A percentile compares a stretch with the other conserved stretches of the same genome.
Conservation (phyloP, 2,888 invertebrate genomes). For the Caenorhabditis virilis region DNA sequence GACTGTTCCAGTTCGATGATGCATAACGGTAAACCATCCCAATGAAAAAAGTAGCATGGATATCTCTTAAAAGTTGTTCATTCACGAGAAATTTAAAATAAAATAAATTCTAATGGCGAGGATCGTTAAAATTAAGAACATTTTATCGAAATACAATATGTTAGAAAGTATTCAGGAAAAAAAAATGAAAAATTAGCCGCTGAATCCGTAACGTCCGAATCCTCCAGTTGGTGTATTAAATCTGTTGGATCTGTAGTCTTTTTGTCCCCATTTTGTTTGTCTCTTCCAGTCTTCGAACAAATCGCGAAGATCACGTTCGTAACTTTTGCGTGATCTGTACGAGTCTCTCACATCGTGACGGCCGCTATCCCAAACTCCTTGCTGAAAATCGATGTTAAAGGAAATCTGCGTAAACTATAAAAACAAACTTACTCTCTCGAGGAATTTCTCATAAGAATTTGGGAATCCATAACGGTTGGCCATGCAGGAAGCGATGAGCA, state of each 20-base stretch:
- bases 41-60: too few species aligned
- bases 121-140: too few species aligned
- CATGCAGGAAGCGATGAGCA: conserved; percentile 16
- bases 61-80: too few species aligned
- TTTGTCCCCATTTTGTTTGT: conserved; percentile 29
- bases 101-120: too few species aligned
- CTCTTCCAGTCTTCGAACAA: conserved; percentile 29
- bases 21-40: too few species aligned
- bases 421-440: conserved; percentile 37
- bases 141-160: too few species aligned
- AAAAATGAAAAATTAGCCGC: conserved; percentile 3
- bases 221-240: conserved; percentile 22
- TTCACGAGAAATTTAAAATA: too few species aligned
- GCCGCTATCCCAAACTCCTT: conserved; percentile 31
- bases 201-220: conserved; percentile 30
- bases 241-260: conserved; percentile 25
- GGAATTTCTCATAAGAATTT: conserved; percentile 33
- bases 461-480: conserved; percentile 38
- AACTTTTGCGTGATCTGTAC: conserved; percentile 17
- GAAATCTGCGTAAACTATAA: too few species aligned
- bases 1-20: too few species aligned
- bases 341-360: conserved; percentile 8
- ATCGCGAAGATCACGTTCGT: conserved; percentile 20
- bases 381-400: conserved; percentile 29
- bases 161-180: too few species aligned